Percentiles rank a stretch among this genome's conserved stretches.
These are phyloP conservation scores for Ptychochromis oligacanthus DNA, from an alignment of 2,113 vertebrate species.

Conservation along the genomic window DNA sequence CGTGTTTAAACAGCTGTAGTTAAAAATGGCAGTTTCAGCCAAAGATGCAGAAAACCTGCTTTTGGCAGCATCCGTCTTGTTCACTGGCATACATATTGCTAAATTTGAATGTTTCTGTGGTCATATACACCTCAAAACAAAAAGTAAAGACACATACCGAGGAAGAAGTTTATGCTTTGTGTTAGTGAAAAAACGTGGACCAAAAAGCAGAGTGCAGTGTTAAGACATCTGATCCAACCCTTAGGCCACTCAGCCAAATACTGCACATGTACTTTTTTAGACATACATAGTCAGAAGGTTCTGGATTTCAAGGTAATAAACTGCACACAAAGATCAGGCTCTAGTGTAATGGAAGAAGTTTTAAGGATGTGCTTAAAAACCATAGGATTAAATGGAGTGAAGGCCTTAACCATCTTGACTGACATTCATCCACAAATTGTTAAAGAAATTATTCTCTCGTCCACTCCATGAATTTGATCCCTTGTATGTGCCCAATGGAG, in stretches of 20 bases:
- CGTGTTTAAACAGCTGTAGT: neutral
- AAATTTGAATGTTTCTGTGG: neutral
- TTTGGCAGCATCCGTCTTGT: too few relatives aligned
- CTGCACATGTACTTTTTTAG: neutral
- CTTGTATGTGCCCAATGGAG: neutral
- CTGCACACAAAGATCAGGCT: neutral
- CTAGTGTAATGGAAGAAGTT: neutral
- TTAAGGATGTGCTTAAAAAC: neutral
- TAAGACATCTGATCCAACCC: too few relatives aligned
- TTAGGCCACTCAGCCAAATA: neutral
- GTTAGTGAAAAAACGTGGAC: too few relatives aligned
- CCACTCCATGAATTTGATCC: neutral
- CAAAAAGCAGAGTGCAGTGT: too few relatives aligned
- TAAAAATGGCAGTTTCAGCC: neutral
- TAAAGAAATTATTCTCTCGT: neutral
- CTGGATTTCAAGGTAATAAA: neutral
- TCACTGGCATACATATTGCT: neutral
- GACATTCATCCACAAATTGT: neutral
- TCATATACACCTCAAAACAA: neutral
- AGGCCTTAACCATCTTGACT: neutral
- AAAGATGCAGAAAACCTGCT: too few relatives aligned
- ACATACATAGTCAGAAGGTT: neutral
- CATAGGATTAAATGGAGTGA: too few relatives aligned
- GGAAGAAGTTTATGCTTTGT: too few relatives aligned
- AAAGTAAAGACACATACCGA: neutral